Conservation (phyloP, 2,113 vertebrate species). For the Python bivittatus region DNA sequence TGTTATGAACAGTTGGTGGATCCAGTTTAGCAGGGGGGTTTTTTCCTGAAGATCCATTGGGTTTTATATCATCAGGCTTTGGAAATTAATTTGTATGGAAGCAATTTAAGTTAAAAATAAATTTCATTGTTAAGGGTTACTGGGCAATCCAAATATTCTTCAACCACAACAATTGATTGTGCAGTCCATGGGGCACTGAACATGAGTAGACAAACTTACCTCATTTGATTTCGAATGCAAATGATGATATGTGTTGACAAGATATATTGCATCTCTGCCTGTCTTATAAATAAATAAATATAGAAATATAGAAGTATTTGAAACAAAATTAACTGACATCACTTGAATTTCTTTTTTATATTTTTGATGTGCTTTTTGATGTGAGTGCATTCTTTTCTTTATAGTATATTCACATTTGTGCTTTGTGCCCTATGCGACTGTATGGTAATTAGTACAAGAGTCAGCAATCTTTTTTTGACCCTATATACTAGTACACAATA, state of each 20-base stretch:
- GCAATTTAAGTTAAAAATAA: background rate
- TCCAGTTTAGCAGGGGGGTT: background rate
- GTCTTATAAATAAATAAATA: too few species aligned
- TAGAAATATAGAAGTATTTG: background rate
- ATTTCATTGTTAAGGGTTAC: background rate
- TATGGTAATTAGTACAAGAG: background rate
- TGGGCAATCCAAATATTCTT: background rate
- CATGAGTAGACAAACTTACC: background rate
- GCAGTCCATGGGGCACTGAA: background rate
- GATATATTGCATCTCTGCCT: background rate
- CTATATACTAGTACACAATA: background rate
- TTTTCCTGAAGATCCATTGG: background rate
- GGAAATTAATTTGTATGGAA: background rate
- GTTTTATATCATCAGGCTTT: background rate
- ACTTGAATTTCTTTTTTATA: background rate
- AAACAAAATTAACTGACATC: background rate
- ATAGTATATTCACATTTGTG: background rate
- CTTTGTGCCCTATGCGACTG: background rate
- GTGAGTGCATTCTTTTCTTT: background rate
- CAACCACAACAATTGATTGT: background rate
- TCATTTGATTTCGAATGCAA: background rate
- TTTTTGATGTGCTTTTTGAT: background rate
- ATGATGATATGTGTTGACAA: background rate
- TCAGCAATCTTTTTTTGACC: background rate
- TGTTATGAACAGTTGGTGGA: background rate